phyloP scores from a whole-genome alignment of 1,140 invertebrate species.

The Caenorhabditis remanei region DNA sequence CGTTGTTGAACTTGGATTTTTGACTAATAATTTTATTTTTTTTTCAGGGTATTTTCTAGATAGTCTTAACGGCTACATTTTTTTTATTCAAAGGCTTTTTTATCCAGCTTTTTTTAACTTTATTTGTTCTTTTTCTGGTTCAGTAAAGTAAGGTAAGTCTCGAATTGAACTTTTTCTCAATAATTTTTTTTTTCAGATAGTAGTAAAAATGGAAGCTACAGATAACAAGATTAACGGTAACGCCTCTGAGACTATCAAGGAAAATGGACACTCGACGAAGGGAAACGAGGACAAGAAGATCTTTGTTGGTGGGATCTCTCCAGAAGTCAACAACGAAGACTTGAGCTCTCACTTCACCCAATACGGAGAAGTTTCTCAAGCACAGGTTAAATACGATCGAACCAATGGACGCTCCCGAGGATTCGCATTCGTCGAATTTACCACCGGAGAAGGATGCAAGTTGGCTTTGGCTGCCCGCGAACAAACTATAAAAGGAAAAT shows the following conservation, averaged over 20 bases:
- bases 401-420: slow-evolving; percentile 75
- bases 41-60: slow-evolving; percentile 70
- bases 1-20: not conserved
- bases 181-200: slow-evolving; percentile 29
- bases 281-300: slow-evolving; percentile 73
- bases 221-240: slow-evolving; percentile 67
- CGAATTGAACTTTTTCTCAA: not conserved
- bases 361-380: slow-evolving; percentile 75
- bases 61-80: slow-evolving; percentile 67
- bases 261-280: slow-evolving; percentile 61
- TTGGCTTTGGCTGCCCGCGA: slow-evolving; percentile 73
- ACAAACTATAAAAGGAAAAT: slow-evolving; percentile 75
- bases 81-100: slow-evolving; percentile 61
- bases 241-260: slow-evolving; percentile 62
- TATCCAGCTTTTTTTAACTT: slow-evolving; percentile 59
- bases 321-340: slow-evolving; percentile 74
- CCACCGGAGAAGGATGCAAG: slow-evolving; percentile 74
- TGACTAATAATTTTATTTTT: not conserved
- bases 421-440: slow-evolving; percentile 78
- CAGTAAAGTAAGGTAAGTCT: slow-evolving; percentile 59
- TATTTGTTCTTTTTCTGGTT: slow-evolving; percentile 55
- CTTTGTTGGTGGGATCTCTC: slow-evolving; percentile 75
- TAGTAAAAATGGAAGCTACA: slow-evolving; percentile 60
- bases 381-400: slow-evolving; percentile 77
- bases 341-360: slow-evolving; percentile 72